Conservation (phyloP, 2,888 invertebrate species). For the Hydrotaea diabolus region DNA sequence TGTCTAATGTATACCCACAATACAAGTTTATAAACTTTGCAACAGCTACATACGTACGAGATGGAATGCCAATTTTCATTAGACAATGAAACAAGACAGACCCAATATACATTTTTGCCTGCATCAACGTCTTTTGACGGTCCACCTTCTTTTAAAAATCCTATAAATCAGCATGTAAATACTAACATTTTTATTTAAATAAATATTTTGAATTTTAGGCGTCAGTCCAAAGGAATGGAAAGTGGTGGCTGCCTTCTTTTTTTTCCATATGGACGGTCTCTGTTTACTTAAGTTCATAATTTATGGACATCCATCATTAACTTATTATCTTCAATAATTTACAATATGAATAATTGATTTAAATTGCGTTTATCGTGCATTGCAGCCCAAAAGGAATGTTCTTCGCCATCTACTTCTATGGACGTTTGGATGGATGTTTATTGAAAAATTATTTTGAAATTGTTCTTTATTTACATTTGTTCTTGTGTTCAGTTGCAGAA, state of each 20-base stretch:
- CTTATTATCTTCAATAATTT: slow-evolving; percentile 56
- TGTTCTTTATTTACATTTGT: slow-evolving; percentile 22
- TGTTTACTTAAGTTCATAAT: slow-evolving; percentile 22
- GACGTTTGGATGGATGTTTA: slow-evolving; percentile 43
- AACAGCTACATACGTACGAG: not conserved
- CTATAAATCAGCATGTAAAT: not conserved
- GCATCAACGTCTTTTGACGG: too few relatives aligned
- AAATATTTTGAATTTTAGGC: slow-evolving; percentile 28
- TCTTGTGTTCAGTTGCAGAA: slow-evolving; percentile 13
- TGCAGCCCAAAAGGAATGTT: not conserved
- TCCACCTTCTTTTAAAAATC: not conserved
- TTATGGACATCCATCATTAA: slow-evolving; percentile 65
- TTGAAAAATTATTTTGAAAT: slow-evolving; percentile 37
- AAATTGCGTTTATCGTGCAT: slow-evolving; percentile 50
- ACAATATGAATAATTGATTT: slow-evolving; percentile 54
- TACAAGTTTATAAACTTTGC: not conserved
- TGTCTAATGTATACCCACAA: too few relatives aligned
- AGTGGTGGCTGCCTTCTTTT: not conserved
- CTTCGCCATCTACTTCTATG: not conserved
- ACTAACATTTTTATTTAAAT: slow-evolving; percentile 1
- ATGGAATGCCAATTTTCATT: not conserved
- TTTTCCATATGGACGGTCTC: not conserved
- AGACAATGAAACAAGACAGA: not conserved
- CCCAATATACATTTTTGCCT: not conserved
- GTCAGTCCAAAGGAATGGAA: not conserved